phyloP scores from a whole-genome alignment of 2,888 invertebrate genomes.

The Yponomeuta plumbellus region DNA sequence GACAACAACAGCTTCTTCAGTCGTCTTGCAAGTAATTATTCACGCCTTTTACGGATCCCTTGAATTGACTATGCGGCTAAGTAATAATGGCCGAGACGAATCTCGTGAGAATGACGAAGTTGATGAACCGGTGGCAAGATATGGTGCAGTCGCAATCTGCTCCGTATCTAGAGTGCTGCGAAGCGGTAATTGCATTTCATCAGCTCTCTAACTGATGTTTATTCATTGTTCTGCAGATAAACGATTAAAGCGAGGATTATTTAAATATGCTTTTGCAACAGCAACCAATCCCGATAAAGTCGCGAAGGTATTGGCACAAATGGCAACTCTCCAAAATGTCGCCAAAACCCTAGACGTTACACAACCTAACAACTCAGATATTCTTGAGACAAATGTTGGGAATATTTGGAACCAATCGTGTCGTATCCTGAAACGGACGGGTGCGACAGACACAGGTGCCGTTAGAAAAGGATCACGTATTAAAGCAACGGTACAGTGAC shows the following conservation, averaged over 20 bases:
- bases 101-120: conserved; percentile 44
- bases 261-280: neutral
- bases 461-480: conserved; percentile 64
- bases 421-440: conserved; percentile 59
- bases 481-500: conserved; percentile 51
- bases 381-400: neutral
- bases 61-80: conserved; percentile 38
- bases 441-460: conserved; percentile 51
- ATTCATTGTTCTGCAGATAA: neutral
- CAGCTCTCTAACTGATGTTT: neutral
- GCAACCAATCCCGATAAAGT: neutral
- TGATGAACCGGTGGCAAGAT: conserved; percentile 9
- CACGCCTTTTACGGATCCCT: conserved; percentile 58
- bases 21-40: conserved; percentile 54
- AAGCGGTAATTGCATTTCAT: neutral
- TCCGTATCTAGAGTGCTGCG: neutral
- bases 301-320: neutral
- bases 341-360: neutral
- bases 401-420: conserved; percentile 42
- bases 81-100: conserved; percentile 36
- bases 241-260: neutral
- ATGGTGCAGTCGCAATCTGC: neutral
- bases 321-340: neutral
- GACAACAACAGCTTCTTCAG: conserved; percentile 59
- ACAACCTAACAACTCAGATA: neutral